A percentile compares a stretch with the other conserved stretches of the same genome.
Evolutionary conservation across 1,140 invertebrate genomes (phyloP).

Genomic region (Halesus radiatus): DNA sequence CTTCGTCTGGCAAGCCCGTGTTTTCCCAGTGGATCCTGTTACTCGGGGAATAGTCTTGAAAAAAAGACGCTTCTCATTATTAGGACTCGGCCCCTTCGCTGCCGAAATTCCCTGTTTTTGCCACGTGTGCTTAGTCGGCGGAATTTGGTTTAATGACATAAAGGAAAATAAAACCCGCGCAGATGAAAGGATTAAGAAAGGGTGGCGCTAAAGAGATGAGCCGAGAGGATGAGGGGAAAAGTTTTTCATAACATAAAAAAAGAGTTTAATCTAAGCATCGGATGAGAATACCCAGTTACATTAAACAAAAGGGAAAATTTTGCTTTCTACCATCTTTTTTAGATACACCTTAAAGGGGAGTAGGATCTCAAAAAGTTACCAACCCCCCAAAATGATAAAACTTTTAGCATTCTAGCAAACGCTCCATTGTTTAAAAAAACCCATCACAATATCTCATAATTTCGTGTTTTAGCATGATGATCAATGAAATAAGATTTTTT

Average conservation of each 20-base stretch:
- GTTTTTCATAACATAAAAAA: neutral
- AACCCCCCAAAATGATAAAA: too few relatives aligned
- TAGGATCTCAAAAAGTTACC: too few relatives aligned
- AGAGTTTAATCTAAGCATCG: too few relatives aligned
- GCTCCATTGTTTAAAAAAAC: too few relatives aligned
- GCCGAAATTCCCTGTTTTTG: slow-evolving; percentile 14
- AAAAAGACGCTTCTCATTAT: slow-evolving; percentile 12
- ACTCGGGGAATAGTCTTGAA: neutral
- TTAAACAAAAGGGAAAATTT: neutral
- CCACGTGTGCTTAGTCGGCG: slow-evolving; percentile 9
- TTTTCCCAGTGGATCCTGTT: neutral
- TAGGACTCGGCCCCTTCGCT: neutral
- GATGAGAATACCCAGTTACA: neutral
- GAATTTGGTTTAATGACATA: slow-evolving; percentile 30
- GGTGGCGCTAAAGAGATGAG: slow-evolving; percentile 2
- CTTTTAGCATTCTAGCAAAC: too few relatives aligned
- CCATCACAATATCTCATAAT: too few relatives aligned
- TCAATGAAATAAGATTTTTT: too few relatives aligned
- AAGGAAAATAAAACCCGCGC: slow-evolving; percentile 14
- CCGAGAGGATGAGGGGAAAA: neutral
- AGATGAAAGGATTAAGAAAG: neutral
- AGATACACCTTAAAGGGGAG: too few relatives aligned
- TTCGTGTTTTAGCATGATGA: too few relatives aligned
- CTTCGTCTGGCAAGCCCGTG: neutral
- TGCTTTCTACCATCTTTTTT: too few relatives aligned